A percentile compares a stretch with the other conserved stretches of the same genome.
These are phyloP conservation scores for Pygocentrus nattereri DNA, from an alignment of 2,797 vertebrate genomes.

Conservation along the genomic window DNA sequence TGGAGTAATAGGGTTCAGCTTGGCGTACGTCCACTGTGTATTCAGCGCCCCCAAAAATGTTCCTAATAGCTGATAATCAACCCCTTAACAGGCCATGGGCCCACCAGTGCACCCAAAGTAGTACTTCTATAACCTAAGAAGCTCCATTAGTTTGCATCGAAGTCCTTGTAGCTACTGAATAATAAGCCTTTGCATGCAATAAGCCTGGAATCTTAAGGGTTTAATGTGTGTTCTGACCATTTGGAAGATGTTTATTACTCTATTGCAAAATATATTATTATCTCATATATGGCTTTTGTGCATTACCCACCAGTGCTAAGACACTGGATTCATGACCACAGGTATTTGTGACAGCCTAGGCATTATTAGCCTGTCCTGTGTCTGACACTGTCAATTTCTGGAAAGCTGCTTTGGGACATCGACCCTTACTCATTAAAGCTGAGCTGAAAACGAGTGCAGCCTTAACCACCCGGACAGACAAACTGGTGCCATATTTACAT, in stretches of 20 bases:
- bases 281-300: background rate
- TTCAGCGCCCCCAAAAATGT: background rate
- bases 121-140: no score
- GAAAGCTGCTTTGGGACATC: background rate
- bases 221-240: slow-evolving; percentile 14
- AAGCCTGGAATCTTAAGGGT: no score
- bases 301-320: background rate
- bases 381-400: background rate
- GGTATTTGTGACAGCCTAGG: background rate
- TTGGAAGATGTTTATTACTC: slow-evolving; percentile 22
- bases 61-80: slow-evolving; percentile 7
- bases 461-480: no score
- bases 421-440: no score
- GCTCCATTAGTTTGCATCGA: no score
- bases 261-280: background rate
- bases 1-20: background rate
- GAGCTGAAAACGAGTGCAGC: no score
- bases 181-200: no score
- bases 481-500: no score
- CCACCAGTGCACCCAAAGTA: no score
- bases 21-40: background rate
- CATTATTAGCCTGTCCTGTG: background rate
- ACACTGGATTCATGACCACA: background rate
- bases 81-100: no score
- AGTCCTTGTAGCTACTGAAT: no score